These are phyloP conservation scores for Panagrolaimus sp. DNA, from an alignment of 1,140 invertebrate species.

Conservation along the genomic window DNA sequence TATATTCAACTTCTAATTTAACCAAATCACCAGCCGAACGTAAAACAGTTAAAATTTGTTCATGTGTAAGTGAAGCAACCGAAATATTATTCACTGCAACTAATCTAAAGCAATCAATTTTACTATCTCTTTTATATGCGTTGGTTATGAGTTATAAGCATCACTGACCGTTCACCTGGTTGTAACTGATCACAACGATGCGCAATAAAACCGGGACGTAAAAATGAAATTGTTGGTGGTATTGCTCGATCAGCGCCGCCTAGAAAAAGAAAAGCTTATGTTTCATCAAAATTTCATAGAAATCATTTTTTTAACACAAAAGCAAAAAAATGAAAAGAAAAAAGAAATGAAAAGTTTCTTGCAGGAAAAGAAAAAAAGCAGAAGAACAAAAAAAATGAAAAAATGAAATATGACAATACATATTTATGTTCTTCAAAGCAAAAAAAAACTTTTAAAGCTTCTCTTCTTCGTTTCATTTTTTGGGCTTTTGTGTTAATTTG, in stretches of 20 bases:
- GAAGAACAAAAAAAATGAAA: neutral
- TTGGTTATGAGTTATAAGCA: neutral
- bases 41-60: constrained; percentile 72
- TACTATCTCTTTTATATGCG: constrained; percentile 60
- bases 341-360: constrained; percentile 10
- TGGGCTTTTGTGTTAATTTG: too few species aligned
- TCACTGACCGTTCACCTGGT: constrained; percentile 66
- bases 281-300: constrained; percentile 26
- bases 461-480: too few species aligned
- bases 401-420: neutral
- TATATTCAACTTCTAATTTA: constrained; percentile 75
- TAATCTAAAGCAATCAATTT: constrained; percentile 69
- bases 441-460: neutral
- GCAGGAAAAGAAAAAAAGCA: neutral
- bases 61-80: constrained; percentile 71
- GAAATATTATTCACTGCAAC: constrained; percentile 75
- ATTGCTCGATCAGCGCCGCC: constrained; percentile 66
- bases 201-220: constrained; percentile 66
- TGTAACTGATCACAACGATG: constrained; percentile 61
- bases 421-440: constrained; percentile 11
- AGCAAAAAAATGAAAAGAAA: constrained; percentile 13
- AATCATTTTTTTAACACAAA: constrained; percentile 9
- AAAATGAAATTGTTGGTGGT: constrained; percentile 64
- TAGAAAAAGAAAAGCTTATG: constrained; percentile 54
- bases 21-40: constrained; percentile 72